phyloP scores from a whole-genome alignment of 1,140 invertebrate genomes.

The Vanessa atalanta region DNA sequence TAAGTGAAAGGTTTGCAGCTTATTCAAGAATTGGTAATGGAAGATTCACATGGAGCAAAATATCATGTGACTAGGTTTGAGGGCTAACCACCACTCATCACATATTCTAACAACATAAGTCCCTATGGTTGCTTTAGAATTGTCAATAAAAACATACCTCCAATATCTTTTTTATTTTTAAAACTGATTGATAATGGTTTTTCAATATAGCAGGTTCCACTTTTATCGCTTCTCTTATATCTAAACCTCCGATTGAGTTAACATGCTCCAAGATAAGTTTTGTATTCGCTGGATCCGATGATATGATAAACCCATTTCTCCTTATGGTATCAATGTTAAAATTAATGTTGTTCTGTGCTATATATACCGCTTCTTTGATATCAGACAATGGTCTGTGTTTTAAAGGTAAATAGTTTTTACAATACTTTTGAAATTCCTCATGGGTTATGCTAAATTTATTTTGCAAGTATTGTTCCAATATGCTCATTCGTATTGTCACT shows the following conservation, averaged over 20 bases:
- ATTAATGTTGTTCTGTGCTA: constrained; percentile 74
- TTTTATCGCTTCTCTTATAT: constrained; percentile 77
- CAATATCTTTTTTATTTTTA: constrained; percentile 76
- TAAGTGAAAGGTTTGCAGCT: no score
- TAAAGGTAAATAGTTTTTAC: constrained; percentile 77
- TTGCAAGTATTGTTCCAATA: constrained; percentile 76
- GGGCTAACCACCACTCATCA: no score
- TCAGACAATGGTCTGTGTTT: constrained; percentile 80
- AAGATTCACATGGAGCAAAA: no score
- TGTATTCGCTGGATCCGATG: constrained; percentile 80
- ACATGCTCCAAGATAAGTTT: constrained; percentile 80
- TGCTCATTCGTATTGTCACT: constrained; percentile 75
- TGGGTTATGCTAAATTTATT: constrained; percentile 74
- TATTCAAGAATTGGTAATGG: no score
- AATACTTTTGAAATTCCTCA: constrained; percentile 75
- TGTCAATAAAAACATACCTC: constrained; percentile 45
- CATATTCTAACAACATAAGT: no score
- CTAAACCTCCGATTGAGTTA: constrained; percentile 70
- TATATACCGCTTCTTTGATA: constrained; percentile 74
- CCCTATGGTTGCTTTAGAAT: no score
- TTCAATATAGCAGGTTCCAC: constrained; percentile 81
- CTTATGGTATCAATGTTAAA: constrained; percentile 73
- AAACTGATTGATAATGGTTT: constrained; percentile 75
- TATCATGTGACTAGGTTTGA: no score
- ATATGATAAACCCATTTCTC: constrained; percentile 81